Conservation (phyloP, 2,888 invertebrate species). For the Marronus borbonicus region DNA sequence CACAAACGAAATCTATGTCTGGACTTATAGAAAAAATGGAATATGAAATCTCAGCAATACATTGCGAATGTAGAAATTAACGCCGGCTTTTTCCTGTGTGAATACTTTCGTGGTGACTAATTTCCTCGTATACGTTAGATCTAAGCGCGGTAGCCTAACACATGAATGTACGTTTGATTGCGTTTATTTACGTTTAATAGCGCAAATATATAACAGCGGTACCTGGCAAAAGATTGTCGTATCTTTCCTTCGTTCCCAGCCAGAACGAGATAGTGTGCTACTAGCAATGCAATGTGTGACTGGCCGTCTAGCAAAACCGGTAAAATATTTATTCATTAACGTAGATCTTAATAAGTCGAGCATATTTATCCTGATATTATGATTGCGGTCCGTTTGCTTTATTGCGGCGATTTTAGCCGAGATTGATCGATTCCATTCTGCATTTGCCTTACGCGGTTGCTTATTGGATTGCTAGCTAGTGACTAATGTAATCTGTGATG, state of each 20-base stretch:
- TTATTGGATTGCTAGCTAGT: background rate
- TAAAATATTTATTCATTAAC: background rate
- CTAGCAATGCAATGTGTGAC: background rate
- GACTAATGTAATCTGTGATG: slow-evolving; percentile 18
- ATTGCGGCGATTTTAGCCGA: background rate
- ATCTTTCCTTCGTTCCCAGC: background rate
- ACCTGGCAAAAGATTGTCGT: background rate
- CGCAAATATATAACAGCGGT: background rate
- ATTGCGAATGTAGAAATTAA: slow-evolving; percentile 33
- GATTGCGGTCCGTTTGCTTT: background rate
- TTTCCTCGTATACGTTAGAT: slow-evolving; percentile 21
- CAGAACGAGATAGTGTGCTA: background rate
- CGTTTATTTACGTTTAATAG: background rate
- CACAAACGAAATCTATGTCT: background rate
- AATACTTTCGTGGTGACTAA: slow-evolving; percentile 34
- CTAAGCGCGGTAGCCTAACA: background rate
- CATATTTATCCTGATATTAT: background rate
- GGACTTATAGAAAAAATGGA: background rate
- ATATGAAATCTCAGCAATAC: slow-evolving; percentile 26
- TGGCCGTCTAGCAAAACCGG: no score
- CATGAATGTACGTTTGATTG: background rate
- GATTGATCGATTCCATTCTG: slow-evolving; percentile 5
- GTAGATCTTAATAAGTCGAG: background rate
- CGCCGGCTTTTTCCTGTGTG: slow-evolving; percentile 32
- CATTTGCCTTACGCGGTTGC: background rate